Evolutionary conservation across 2,888 invertebrate genomes (phyloP).

Genomic region (Orgyia antiqua): DNA sequence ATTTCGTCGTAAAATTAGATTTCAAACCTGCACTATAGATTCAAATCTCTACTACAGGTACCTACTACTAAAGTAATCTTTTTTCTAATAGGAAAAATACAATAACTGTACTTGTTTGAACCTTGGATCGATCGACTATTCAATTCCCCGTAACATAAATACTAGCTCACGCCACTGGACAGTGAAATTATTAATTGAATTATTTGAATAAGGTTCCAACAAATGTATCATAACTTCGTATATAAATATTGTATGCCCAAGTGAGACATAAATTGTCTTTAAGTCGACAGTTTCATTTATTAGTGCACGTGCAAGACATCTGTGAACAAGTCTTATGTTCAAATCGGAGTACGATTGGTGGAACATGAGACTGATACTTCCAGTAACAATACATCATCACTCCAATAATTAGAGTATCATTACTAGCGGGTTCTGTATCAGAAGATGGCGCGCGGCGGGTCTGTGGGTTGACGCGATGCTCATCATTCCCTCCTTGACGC

Average conservation of each 20-base stretch:
- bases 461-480: conserved; percentile 35
- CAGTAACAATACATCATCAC: conserved; percentile 55
- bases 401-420: conserved; percentile 57
- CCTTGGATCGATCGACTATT: too few relatives aligned
- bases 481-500: conserved; percentile 61
- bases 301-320: conserved; percentile 31
- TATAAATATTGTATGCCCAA: conserved; percentile 18
- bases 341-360: conserved; percentile 22
- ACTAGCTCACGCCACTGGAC: too few relatives aligned
- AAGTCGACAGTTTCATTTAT: conserved; percentile 28
- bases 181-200: too few relatives aligned
- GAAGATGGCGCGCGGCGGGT: conserved; percentile 25
- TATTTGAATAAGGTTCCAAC: too few relatives aligned
- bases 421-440: conserved; percentile 27
- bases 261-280: conserved; percentile 24
- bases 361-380: conserved; percentile 17
- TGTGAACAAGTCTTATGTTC: conserved; percentile 22
- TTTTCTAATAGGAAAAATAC: too few relatives aligned
- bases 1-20: too few relatives aligned
- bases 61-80: too few relatives aligned
- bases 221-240: too few relatives aligned
- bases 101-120: too few relatives aligned
- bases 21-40: too few relatives aligned
- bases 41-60: too few relatives aligned
- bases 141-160: too few relatives aligned